phyloP scores from a whole-genome alignment of 2,113 vertebrate genomes.

The Penelope pileata region DNA sequence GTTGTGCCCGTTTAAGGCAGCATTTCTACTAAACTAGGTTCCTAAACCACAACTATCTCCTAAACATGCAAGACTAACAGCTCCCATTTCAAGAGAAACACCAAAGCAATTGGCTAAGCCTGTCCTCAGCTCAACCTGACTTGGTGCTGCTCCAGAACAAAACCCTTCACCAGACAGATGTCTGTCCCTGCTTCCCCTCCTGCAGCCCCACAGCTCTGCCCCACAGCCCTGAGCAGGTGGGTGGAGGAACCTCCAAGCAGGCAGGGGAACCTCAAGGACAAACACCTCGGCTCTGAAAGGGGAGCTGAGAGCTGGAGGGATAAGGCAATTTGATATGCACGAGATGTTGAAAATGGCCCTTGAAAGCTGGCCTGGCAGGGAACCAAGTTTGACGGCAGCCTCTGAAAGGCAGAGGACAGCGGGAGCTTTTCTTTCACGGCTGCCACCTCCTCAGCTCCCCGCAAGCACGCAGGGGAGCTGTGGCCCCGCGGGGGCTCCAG shows the following conservation, averaged over 20 bases:
- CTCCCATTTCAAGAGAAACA: not conserved
- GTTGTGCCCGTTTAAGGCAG: conserved; percentile 52
- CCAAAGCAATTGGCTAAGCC: not conserved
- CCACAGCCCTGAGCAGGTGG: not conserved
- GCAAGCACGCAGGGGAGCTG: not conserved
- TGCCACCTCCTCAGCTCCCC: not conserved
- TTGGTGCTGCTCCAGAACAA: not conserved
- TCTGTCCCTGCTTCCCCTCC: not conserved
- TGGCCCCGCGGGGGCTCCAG: rapidly evolving
- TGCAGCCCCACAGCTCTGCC: not conserved
- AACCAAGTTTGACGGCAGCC: not conserved
- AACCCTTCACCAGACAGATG: not conserved
- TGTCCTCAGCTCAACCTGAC: not conserved
- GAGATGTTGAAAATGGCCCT: not conserved
- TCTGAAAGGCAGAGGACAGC: not conserved
- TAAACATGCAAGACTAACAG: not conserved
- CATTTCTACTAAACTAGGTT: not conserved
- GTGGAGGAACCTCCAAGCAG: not conserved
- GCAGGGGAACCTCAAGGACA: not conserved
- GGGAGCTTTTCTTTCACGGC: not conserved
- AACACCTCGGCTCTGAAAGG: not conserved
- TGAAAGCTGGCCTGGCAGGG: not conserved
- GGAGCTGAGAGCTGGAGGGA: not conserved
- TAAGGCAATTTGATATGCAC: not conserved
- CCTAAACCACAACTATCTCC: conserved; percentile 13